Evolutionary conservation across 2,888 invertebrate genomes (phyloP), one percentile per base, ranked within the genome.

Genomic region (Andrena fulva): DNA sequence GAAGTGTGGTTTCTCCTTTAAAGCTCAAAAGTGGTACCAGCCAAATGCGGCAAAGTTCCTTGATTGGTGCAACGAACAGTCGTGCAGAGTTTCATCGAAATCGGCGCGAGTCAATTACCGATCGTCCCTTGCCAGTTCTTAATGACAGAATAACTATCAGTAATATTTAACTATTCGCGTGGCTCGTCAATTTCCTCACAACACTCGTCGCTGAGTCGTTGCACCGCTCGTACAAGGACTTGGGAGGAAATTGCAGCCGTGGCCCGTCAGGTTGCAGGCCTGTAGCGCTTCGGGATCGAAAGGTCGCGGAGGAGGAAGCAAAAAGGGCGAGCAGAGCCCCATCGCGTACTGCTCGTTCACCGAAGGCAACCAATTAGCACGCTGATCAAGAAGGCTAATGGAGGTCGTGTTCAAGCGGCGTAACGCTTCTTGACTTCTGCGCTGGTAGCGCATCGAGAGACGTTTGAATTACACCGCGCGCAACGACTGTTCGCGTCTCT

Each of bases 301-400:
- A 77, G 72, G 72, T 64, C 52, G 62, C 27, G 2, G 48, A 78
- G 8, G 35, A 56, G 50, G 69, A n/a, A 31, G 56, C 16, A 20
- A 60, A 66, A 63, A 56, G 63, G 54, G 16, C 48, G 64, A 63
- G 24, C 27, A 42, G 31, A 67, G 48, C 29, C 29, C 42, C 33
- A 59, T 29, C 31, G 63, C 66, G 59, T 63, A 82, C 67, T 74
- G 78, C 82, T 87, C 77, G 75, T 79, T 76, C 78, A 73, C 56
- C 66, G 64, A 85, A 83, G 85, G 84, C 88, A 67, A 84, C 87
- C 89, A 91, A 90, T 90, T 91, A 91, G 80, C 84, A 82, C 79
- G 79, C 82, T 80, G 89, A 89, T 89, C 87, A 84, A 85, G 80
- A 80, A 89, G 90, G 89, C 87, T 89, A 91, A 90, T 89, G 86